phyloP scores from a whole-genome alignment of 1,140 invertebrate species.

The Lordiphosa collinella region DNA sequence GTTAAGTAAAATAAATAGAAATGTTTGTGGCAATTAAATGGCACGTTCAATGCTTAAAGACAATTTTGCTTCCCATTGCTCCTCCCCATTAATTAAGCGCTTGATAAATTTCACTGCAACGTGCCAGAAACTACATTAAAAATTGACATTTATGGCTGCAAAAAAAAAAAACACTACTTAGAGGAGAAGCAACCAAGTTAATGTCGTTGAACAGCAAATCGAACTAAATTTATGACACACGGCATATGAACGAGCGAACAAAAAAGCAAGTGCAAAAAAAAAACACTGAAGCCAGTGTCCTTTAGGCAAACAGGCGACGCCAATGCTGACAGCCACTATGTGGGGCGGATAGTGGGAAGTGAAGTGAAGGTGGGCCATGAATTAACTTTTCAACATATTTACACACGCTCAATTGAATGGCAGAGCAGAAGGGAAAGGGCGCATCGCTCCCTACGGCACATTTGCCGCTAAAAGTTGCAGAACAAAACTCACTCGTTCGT shows the following conservation, averaged over 20 bases:
- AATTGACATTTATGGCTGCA: slow-evolving; percentile 65
- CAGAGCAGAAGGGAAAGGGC: slow-evolving; percentile 6
- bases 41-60: slow-evolving; percentile 17
- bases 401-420: slow-evolving; percentile 75
- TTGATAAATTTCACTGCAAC: slow-evolving; percentile 65
- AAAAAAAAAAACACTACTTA: slow-evolving; percentile 42
- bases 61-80: not conserved
- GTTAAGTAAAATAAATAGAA: slow-evolving; percentile 66
- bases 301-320: slow-evolving; percentile 64
- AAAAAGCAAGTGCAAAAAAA: slow-evolving; percentile 27
- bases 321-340: slow-evolving; percentile 61
- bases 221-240: slow-evolving; percentile 78
- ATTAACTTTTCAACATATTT: slow-evolving; percentile 79
- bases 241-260: slow-evolving; percentile 15
- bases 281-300: slow-evolving; percentile 56
- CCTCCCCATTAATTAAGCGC: slow-evolving; percentile 56
- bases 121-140: slow-evolving; percentile 66
- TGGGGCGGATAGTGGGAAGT: slow-evolving; percentile 16
- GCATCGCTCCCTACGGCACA: slow-evolving; percentile 27
- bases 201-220: slow-evolving; percentile 75
- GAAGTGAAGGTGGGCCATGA: slow-evolving; percentile 72
- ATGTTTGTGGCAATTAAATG: slow-evolving; percentile 55
- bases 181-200: slow-evolving; percentile 31
- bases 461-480: slow-evolving; percentile 51
- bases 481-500: slow-evolving; percentile 36